Conservation (phyloP, 2,113 vertebrate species). For the Mormoops blainvillei region DNA sequence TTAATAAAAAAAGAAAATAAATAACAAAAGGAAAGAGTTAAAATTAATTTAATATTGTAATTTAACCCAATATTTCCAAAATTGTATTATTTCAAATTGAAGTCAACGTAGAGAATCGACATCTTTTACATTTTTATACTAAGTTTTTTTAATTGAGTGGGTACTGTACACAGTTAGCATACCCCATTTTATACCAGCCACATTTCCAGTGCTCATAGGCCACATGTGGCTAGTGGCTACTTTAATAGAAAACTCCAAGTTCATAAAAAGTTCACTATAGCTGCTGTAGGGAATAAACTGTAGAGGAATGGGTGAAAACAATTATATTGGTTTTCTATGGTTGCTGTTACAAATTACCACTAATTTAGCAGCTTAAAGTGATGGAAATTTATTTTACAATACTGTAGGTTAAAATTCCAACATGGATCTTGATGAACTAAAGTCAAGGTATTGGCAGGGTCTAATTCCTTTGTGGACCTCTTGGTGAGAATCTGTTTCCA, state of each 20-base stretch:
- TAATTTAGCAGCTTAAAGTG: neutral
- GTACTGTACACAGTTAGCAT: neutral
- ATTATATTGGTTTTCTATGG: neutral
- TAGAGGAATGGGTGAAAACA: neutral
- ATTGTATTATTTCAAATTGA: neutral
- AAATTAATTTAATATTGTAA: too few species aligned
- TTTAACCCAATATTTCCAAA: too few species aligned
- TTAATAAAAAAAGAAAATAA: neutral
- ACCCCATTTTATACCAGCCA: neutral
- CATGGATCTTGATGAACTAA: neutral
- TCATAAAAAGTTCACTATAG: neutral
- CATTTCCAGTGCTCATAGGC: neutral
- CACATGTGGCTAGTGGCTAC: neutral
- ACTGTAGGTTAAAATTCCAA: neutral
- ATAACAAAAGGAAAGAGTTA: neutral
- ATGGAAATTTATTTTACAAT: neutral
- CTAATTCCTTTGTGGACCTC: neutral
- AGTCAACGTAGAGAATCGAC: neutral
- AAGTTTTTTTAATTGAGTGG: neutral
- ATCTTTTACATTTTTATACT: neutral
- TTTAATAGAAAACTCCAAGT: neutral
- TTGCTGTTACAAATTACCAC: too few species aligned
- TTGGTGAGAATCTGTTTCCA: neutral
- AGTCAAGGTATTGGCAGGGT: neutral
- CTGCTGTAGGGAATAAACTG: neutral